Evolutionary conservation across 2,797 vertebrate genomes (phyloP), one percentile per base, ranked within the genome.

Genomic region (Rhinophrynus dorsalis): DNA sequence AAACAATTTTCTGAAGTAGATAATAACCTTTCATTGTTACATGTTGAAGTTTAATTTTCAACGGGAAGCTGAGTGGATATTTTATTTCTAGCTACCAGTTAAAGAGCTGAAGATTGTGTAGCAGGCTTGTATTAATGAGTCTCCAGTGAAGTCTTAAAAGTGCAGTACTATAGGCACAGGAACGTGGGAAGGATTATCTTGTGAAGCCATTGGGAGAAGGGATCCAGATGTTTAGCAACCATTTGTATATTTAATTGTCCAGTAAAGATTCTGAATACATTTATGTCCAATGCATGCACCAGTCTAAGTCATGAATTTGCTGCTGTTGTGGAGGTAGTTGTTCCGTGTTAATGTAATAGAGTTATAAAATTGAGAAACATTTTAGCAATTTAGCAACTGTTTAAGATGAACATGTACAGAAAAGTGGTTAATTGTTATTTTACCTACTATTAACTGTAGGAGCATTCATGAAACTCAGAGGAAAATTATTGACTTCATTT

Each of bases 61-160:
- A 44, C 67, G 24, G 37, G 24, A 70, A 32, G 38, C 67, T 20
- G 3, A 56, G 6, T 40, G 20, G 21, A n/a, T 58, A 12, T 42
- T 63, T 71, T 60, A n/a, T n/a, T n/a, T 54, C 38, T 23, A 63
- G 51, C 45, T 63, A 56, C 37, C 38, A 45, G 21, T 61, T 63
- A 71, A 70, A 70, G 32, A 55, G 29, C 51, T 55, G 20, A 57
- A 63, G 40, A 71, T 38, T 40, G n/a, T 71, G 47, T 63, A 64
- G 59, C n/a, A 29, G 54, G 45, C 44, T 63, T 63, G 51, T 56
- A 71, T 71, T 56, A 71, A 71, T 63, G 68, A 71, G 59, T 23
- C 59, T 56, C 51, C 38, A 23, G 44, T 48, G 45, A 48, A n/a
- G 21, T 11, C 24, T 48, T 48, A 48, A 48, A 47, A 20, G 45